Evolutionary conservation across 2,888 invertebrate genomes (phyloP).

Genomic region (Formica aserva): DNA sequence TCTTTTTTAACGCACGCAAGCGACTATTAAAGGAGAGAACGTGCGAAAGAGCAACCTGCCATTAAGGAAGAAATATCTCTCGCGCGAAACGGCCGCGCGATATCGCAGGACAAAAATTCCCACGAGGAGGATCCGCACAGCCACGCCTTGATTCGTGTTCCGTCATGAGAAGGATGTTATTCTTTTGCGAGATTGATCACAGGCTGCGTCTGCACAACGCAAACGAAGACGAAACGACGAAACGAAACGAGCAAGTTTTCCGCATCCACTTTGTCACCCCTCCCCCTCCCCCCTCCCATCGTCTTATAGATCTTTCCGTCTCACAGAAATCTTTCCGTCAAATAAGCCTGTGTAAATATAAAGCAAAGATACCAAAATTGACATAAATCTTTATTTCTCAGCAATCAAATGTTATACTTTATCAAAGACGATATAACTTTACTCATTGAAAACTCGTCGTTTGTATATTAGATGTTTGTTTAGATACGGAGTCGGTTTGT

Average conservation of each 20-base stretch:
- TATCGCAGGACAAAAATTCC: conserved; percentile 71
- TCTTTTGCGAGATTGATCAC: conserved; percentile 68
- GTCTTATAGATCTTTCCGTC: not conserved
- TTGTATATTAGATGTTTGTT: not conserved
- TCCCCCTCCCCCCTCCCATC: not conserved
- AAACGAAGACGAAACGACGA: conserved; percentile 25
- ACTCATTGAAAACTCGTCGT: not conserved
- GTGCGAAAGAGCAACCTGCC: conserved; percentile 67
- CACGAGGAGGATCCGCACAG: conserved; percentile 59
- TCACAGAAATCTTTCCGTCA: not conserved
- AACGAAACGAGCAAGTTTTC: conserved; percentile 25
- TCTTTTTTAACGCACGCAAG: conserved; percentile 27
- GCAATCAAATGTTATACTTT: not conserved
- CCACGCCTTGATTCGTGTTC: conserved; percentile 69
- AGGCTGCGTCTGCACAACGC: conserved; percentile 43
- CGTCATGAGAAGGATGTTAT: conserved; percentile 68
- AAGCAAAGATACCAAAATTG: not conserved
- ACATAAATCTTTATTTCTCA: not conserved
- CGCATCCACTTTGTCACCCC: conserved; percentile 29
- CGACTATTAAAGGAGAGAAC: conserved; percentile 22
- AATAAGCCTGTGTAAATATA: conserved; percentile 20
- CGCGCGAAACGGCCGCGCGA: conserved; percentile 66
- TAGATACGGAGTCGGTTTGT: not conserved
- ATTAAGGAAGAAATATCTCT: conserved; percentile 75
- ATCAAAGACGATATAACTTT: not conserved